phyloP scores from a whole-genome alignment of 2,888 invertebrate species.

The Tanytarsus gracilentus region DNA sequence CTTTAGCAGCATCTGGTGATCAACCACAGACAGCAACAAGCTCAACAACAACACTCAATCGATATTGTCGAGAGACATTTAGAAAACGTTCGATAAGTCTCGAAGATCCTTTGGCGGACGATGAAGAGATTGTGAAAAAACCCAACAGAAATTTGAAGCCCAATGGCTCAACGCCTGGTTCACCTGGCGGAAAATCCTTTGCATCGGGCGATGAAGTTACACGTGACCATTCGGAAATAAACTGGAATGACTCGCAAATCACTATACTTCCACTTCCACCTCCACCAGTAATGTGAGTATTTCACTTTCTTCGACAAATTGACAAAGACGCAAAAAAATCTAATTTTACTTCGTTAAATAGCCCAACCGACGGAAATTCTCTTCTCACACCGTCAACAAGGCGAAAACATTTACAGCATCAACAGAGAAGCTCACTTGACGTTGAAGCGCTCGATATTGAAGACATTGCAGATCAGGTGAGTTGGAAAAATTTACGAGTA shows the following conservation, averaged over 20 bases:
- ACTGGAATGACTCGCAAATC: constrained; percentile 84
- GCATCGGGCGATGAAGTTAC: constrained; percentile 58
- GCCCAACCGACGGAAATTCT: constrained; percentile 48
- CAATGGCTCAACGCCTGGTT: constrained; percentile 48
- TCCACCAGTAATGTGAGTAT: constrained; percentile 41
- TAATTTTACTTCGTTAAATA: constrained; percentile 33
- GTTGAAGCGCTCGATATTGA: constrained; percentile 72
- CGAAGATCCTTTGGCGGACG: constrained; percentile 48
- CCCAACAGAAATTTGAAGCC: constrained; percentile 32
- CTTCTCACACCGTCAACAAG: constrained; percentile 69
- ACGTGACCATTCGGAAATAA: constrained; percentile 75
- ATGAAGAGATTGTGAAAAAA: constrained; percentile 37
- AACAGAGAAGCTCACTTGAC: constrained; percentile 77
- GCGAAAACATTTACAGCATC: constrained; percentile 70
- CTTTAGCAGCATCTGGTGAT: background rate
- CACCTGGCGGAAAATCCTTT: constrained; percentile 60
- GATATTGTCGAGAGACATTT: constrained; percentile 56
- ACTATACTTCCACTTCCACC: constrained; percentile 71
- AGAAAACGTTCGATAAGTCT: constrained; percentile 65
- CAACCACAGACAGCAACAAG: background rate
- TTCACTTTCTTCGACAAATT: too few species aligned
- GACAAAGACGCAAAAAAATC: too few species aligned
- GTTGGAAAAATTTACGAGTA: background rate
- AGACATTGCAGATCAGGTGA: constrained; percentile 53
- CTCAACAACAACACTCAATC: background rate